Evolutionary conservation across 2,888 invertebrate genomes (phyloP).

Genomic region (Eilema depressum): DNA sequence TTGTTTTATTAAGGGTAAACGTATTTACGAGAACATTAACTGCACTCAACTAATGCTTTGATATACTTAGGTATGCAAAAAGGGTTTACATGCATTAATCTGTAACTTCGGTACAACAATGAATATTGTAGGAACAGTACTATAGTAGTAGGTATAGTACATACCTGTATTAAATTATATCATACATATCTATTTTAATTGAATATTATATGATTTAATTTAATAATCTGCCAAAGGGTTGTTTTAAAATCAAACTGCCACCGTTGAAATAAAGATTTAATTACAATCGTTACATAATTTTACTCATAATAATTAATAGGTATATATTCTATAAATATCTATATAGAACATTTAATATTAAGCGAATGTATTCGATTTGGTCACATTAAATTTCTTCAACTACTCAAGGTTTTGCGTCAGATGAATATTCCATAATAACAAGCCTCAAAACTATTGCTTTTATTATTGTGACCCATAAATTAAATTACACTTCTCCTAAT

Average conservation of each 20-base stretch:
- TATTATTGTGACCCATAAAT: slow-evolving; percentile 50
- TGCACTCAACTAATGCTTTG: background rate
- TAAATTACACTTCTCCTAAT: slow-evolving; percentile 35
- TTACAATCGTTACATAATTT: slow-evolving; percentile 86
- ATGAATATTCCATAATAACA: slow-evolving; percentile 38
- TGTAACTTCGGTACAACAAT: background rate
- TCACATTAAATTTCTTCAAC: slow-evolving; percentile 69
- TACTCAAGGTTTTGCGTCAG: slow-evolving; percentile 43
- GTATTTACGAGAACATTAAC: background rate
- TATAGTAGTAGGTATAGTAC: too few species aligned
- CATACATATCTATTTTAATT: background rate
- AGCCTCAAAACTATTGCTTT: slow-evolving; percentile 57
- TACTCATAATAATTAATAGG: slow-evolving; percentile 84
- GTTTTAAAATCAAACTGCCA: slow-evolving; percentile 66
- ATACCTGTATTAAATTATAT: background rate
- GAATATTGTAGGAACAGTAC: background rate
- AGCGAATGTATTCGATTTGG: slow-evolving; percentile 87
- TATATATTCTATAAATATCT: slow-evolving; percentile 86
- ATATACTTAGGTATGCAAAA: background rate
- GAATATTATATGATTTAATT: background rate
- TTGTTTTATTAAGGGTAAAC: background rate
- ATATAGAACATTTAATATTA: slow-evolving; percentile 86
- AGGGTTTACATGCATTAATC: background rate
- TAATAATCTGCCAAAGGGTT: slow-evolving; percentile 18
- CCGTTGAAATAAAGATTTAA: slow-evolving; percentile 85